Percentiles rank a stretch among this genome's conserved stretches.
Evolutionary conservation across 2,888 invertebrate genomes (phyloP).

Genomic region (Subacronicta megacephala): DNA sequence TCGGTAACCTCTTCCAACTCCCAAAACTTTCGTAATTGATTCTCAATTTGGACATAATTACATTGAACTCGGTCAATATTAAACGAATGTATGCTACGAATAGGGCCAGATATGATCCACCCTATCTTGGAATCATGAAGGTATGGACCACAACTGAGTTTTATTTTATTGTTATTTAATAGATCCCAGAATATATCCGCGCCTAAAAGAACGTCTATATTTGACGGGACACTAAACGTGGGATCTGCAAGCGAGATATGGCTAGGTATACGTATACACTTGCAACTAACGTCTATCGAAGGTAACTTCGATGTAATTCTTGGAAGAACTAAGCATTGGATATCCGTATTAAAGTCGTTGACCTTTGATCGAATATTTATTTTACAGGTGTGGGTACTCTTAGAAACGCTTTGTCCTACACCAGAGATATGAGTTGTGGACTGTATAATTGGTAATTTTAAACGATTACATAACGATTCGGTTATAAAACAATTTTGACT

Average conservation of each 20-base stretch:
- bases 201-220: no score
- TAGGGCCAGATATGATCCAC: no score
- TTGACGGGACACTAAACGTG: slow-evolving; percentile 7
- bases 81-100: slow-evolving; percentile 1
- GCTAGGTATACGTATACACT: slow-evolving; percentile 1
- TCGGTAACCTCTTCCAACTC: slow-evolving; percentile 7
- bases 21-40: slow-evolving; percentile 9
- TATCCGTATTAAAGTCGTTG: background rate
- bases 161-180: slow-evolving; percentile 11
- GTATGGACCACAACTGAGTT: slow-evolving; percentile 1
- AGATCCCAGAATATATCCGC: no score
- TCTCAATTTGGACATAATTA: slow-evolving; percentile 3
- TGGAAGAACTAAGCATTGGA: slow-evolving; percentile 12
- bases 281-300: slow-evolving; percentile 3
- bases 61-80: slow-evolving; percentile 6
- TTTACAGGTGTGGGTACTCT: slow-evolving; percentile 11
- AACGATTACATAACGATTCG: slow-evolving; percentile 16
- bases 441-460: slow-evolving; percentile 18
- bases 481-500: no score
- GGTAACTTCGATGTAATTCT: slow-evolving; percentile 11
- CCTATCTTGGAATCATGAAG: slow-evolving; percentile 6
- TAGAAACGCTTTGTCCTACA: slow-evolving; percentile 19
- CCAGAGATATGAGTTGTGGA: slow-evolving; percentile 18
- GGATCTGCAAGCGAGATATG: slow-evolving; percentile 12
- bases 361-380: slow-evolving; percentile 16